Evolutionary conservation across 2,113 vertebrate genomes (phyloP).

Genomic region (Scytalopus superciliaris): DNA sequence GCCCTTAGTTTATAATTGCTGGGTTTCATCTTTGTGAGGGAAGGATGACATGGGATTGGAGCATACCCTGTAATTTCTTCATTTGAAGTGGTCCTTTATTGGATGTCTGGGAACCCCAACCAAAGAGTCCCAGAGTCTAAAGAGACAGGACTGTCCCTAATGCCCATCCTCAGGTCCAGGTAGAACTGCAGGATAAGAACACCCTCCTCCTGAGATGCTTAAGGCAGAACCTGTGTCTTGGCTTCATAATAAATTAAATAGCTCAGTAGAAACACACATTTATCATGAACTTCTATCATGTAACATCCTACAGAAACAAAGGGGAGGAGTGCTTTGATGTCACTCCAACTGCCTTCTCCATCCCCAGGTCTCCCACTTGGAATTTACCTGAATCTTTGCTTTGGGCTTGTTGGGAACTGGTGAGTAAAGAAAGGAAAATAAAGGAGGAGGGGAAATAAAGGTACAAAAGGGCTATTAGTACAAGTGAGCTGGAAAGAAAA

Average conservation of each 20-base stretch:
- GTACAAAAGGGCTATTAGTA: background rate
- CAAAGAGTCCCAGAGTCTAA: background rate
- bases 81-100: background rate
- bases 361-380: background rate
- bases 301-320: background rate
- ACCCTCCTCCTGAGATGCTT: background rate
- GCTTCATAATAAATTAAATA: background rate
- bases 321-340: slow-evolving; percentile 7
- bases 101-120: background rate
- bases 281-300: slow-evolving; percentile 3
- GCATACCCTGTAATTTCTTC: background rate
- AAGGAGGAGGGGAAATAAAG: background rate
- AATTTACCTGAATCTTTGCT: slow-evolving; percentile 3
- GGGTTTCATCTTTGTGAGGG: background rate
- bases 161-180: background rate
- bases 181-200: background rate
- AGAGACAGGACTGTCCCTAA: background rate
- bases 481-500: background rate
- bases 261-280: background rate
- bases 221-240: background rate
- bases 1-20: background rate
- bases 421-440: background rate
- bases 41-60: fast-evolving
- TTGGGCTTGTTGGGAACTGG: background rate
- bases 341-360: background rate